Base-by-base conservation (phyloP, 2,113 vertebrate genomes). In the Rhinogobius similis region DNA sequence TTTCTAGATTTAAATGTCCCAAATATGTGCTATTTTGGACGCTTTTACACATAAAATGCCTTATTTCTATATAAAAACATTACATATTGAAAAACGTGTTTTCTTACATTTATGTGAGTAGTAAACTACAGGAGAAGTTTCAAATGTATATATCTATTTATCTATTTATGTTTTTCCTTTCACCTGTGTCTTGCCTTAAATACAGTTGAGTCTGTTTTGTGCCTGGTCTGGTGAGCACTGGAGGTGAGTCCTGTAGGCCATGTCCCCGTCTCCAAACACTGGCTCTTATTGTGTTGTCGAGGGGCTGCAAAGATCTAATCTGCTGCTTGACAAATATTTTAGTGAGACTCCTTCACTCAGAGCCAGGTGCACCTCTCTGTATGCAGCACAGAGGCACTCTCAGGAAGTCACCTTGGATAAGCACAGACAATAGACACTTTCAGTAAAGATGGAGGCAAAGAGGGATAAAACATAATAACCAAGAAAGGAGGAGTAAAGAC, bases 381-480 rank as follows among this genome's bases (percentile, higher is more conserved):
- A 71, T 74, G 71, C 82, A 81, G 67, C 76, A 68, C 77, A 77
- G 52, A n/a, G 21, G n/a, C 3, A 21, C 73, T 50, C 76, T 83
- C 46, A 69, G 56, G 10, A 67, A 79, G 76, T 89, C 86, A 87
- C 80, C 76, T 85, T 87, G 82, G 44, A 68, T 83, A 29, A 73
- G 59, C 76, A 82, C 70, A n/a, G 67, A 68, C 70, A 58, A 67
- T 63, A 65, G 53, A 75, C 72, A 66, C 55, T 58, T 58, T 29
- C 20, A 21, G 29, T 75, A 29, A 41, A 76, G 74, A 64, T 29
- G 65, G 73, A 72, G 68, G 61, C 21, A 64, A 48, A 27, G 21
- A 43, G 41, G 11, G 1, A 65, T 13, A 6, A 14, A 9, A 41
- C 21, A 72, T 14, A 24, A 43, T 32, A 29, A 39, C 4, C 38